A percentile compares a stretch with the other conserved stretches of the same genome.
Evolutionary conservation across 2,888 invertebrate genomes (phyloP).

Genomic region (Boloria selene): DNA sequence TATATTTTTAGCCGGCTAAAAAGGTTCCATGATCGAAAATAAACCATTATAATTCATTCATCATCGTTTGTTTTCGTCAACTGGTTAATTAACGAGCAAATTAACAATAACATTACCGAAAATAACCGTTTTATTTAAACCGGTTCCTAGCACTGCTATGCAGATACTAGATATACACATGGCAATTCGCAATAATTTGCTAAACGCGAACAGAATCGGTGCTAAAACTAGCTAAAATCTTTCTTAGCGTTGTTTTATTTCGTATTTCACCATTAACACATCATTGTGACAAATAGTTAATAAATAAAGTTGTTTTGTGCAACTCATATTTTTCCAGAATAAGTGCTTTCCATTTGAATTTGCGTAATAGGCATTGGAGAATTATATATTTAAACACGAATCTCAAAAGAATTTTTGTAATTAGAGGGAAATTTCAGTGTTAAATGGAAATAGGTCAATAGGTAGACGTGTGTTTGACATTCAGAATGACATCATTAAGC

Average conservation of each 20-base stretch:
- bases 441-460: slow-evolving; percentile 35
- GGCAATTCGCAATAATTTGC: too few relatives aligned
- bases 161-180: too few relatives aligned
- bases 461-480: slow-evolving; percentile 25
- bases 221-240: too few relatives aligned
- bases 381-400: slow-evolving; percentile 27
- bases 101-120: too few relatives aligned
- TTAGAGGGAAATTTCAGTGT: slow-evolving; percentile 32
- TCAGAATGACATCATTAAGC: slow-evolving; percentile 23
- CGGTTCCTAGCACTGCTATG: too few relatives aligned
- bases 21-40: too few relatives aligned
- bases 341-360: slow-evolving; percentile 16
- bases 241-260: background rate
- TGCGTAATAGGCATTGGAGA: slow-evolving; percentile 7
- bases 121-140: too few relatives aligned
- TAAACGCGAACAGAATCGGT: too few relatives aligned
- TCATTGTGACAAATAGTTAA: background rate
- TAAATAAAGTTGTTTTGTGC: slow-evolving; percentile 2
- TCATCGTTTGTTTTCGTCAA: too few relatives aligned
- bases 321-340: background rate
- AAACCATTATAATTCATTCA: too few relatives aligned
- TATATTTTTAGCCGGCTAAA: too few relatives aligned
- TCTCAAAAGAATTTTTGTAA: slow-evolving; percentile 34
- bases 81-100: too few relatives aligned
- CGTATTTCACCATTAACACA: background rate